Percentiles rank a stretch among this genome's conserved stretches.
These are phyloP conservation scores for Acrocephalus arundinaceus DNA, from an alignment of 2,113 vertebrate genomes.

Conservation along the genomic window DNA sequence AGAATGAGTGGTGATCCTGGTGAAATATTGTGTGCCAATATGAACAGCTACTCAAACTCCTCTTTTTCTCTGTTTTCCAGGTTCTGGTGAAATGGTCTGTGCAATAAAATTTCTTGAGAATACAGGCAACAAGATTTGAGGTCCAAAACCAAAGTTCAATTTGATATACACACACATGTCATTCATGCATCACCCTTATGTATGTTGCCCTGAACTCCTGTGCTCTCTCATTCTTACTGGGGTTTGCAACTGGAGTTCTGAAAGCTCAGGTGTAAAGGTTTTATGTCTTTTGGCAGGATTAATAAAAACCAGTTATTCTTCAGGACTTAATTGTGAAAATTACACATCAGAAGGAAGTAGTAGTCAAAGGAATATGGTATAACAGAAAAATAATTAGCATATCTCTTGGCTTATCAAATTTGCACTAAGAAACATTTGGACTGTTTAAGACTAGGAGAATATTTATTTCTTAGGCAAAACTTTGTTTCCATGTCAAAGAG, in stretches of 20 bases:
- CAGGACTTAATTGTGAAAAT: slow-evolving; percentile 24
- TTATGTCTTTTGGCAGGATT: background rate
- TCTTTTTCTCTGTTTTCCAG: background rate
- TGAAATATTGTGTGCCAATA: accelerated
- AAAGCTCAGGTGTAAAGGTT: background rate
- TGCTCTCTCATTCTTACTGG: background rate
- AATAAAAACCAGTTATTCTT: slow-evolving; percentile 33
- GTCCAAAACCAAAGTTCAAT: background rate
- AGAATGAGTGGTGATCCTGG: background rate
- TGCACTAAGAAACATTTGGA: background rate
- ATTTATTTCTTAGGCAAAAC: slow-evolving; percentile 20
- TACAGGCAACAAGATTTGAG: background rate
- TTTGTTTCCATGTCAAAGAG: background rate
- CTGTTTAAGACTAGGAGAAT: slow-evolving; percentile 18
- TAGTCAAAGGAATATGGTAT: slow-evolving; percentile 48
- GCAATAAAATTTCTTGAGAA: background rate
- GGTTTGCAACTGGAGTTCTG: background rate
- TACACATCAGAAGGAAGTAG: slow-evolving; percentile 31
- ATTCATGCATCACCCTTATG: background rate
- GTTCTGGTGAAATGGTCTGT: background rate
- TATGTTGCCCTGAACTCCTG: background rate
- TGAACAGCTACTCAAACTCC: background rate
- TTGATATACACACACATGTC: accelerated
- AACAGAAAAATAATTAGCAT: slow-evolving; percentile 59
- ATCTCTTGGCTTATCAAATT: slow-evolving; percentile 45